phyloP scores from a whole-genome alignment of 2,113 vertebrate genomes.

The Chiloscyllium plagiosum region DNA sequence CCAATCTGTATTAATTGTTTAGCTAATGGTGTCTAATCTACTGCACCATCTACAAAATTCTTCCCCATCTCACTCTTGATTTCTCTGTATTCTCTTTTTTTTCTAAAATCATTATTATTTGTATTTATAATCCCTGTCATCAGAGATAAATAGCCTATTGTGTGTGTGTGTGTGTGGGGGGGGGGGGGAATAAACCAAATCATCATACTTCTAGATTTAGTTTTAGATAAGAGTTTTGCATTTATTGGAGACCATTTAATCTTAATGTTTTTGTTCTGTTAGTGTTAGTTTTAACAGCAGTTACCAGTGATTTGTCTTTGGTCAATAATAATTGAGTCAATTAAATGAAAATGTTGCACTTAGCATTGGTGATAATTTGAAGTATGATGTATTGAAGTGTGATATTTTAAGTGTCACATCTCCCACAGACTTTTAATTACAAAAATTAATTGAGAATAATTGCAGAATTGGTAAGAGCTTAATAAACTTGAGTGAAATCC shows the following conservation, averaged over 20 bases:
- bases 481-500: slow-evolving; percentile 9
- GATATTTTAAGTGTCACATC: slow-evolving; percentile 23
- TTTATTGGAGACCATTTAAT: neutral
- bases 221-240: neutral
- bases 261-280: neutral
- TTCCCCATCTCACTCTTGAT: neutral
- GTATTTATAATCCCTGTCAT: neutral
- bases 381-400: neutral
- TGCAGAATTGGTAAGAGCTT: neutral
- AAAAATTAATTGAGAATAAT: neutral
- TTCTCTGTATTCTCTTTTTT: neutral
- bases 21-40: neutral
- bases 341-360: neutral
- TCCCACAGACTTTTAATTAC: slow-evolving; percentile 19
- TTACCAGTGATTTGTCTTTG: neutral
- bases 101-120: neutral
- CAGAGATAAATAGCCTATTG: neutral
- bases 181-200: neutral
- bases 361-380: slow-evolving; percentile 16
- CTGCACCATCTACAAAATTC: neutral
- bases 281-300: neutral
- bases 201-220: neutral
- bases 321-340: neutral
- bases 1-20: neutral
- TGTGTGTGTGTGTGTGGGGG: too few species aligned